Percentiles rank a stretch among this genome's conserved stretches.
phyloP scores from a whole-genome alignment of 2,797 vertebrate genomes.

The Chaenodraco wilsoni region DNA sequence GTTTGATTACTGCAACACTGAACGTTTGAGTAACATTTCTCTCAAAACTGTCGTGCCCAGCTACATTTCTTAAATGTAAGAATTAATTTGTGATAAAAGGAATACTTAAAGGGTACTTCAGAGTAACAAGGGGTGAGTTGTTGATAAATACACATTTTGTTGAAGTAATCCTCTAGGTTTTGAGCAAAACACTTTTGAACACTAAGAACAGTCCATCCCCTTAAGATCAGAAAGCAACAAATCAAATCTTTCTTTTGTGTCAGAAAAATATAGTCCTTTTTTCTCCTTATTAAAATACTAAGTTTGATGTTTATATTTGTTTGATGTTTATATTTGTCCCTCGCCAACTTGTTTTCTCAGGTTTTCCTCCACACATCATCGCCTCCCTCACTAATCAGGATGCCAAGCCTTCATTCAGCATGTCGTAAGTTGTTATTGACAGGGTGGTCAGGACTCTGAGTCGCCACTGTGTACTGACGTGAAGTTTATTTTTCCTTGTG shows the following conservation, averaged over 20 bases:
- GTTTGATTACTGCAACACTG: not conserved
- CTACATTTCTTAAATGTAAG: too few species aligned
- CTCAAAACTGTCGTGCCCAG: not conserved
- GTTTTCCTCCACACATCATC: conserved; percentile 93
- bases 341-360: conserved; percentile 68
- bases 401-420: conserved; percentile 95
- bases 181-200: not conserved
- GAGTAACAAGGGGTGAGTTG: too few species aligned
- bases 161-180: not conserved
- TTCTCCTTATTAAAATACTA: not conserved
- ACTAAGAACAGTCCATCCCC: not conserved
- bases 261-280: not conserved
- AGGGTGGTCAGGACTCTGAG: not conserved
- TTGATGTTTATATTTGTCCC: not conserved
- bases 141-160: too few species aligned
- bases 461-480: not conserved
- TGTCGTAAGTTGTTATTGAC: conserved; percentile 87
- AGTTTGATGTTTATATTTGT: not conserved
- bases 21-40: not conserved
- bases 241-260: not conserved
- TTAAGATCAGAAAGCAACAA: not conserved
- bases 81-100: too few species aligned
- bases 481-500: not conserved
- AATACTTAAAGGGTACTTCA: too few species aligned
- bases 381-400: conserved; percentile 89